Evolutionary conservation across 1,140 invertebrate species (phyloP).

Genomic region (Caligus rogercresseyi): DNA sequence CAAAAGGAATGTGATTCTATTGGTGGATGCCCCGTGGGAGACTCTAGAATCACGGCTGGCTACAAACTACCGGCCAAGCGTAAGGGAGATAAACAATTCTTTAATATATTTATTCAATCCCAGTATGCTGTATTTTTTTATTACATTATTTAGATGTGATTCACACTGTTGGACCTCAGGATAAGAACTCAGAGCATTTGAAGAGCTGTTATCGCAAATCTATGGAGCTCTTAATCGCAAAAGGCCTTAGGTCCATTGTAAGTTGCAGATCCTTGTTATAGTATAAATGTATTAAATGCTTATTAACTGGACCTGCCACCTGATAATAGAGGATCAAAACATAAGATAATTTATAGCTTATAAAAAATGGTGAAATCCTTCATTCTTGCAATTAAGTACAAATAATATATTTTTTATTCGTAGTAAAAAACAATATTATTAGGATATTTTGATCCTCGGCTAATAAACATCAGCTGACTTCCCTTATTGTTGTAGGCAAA

Average conservation of each 20-base stretch:
- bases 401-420: too few relatives aligned
- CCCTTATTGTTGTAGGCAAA: too few relatives aligned
- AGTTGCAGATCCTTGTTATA: conserved; percentile 23
- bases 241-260: conserved; percentile 43
- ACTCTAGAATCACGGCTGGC: conserved; percentile 60
- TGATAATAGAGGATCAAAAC: too few relatives aligned
- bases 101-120: background rate
- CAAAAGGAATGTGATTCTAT: conserved; percentile 50
- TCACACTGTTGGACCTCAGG: conserved; percentile 60
- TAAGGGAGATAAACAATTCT: conserved; percentile 22
- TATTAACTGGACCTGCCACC: too few relatives aligned
- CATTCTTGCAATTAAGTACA: too few relatives aligned
- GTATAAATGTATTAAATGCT: background rate
- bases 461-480: too few relatives aligned
- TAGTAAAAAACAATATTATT: too few relatives aligned
- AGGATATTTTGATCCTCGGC: too few relatives aligned
- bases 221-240: conserved; percentile 38
- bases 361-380: too few relatives aligned
- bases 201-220: conserved; percentile 48
- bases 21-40: conserved; percentile 50
- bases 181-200: conserved; percentile 45
- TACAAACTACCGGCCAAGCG: conserved; percentile 56
- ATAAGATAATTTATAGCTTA: too few relatives aligned
- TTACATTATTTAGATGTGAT: conserved; percentile 41
- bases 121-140: background rate